Evolutionary conservation across 2,113 vertebrate genomes (phyloP).

Genomic region (Fregata magnificens): DNA sequence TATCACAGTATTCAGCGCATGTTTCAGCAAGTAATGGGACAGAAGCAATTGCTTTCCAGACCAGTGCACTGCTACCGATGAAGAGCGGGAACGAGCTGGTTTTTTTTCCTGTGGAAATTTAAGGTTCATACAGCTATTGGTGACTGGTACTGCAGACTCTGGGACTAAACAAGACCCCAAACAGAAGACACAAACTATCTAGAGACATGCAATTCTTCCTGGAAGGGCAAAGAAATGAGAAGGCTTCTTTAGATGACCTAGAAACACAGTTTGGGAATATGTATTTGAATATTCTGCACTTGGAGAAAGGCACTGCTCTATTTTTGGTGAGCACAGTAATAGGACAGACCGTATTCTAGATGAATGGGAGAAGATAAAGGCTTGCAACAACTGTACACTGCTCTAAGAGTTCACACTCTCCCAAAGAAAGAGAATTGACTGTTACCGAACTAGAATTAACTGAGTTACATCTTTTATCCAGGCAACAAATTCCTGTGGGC

Average conservation of each 20-base stretch:
- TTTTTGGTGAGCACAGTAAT: background rate
- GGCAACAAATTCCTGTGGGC: conserved; percentile 26
- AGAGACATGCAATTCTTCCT: background rate
- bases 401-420: background rate
- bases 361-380: background rate
- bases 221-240: background rate
- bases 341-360: background rate
- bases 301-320: background rate
- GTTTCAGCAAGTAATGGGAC: background rate
- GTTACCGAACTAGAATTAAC: background rate
- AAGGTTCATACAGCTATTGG: background rate
- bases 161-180: background rate
- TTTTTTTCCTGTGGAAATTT: background rate
- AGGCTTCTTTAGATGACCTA: background rate
- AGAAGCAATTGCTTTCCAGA: background rate
- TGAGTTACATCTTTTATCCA: background rate
- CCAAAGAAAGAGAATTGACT: background rate
- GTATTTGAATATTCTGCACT: background rate
- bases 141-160: background rate
- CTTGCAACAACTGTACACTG: background rate
- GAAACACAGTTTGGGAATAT: background rate
- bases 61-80: background rate
- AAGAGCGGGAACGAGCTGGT: background rate
- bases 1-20: background rate
- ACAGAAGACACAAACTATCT: background rate